Conservation (phyloP, 2,888 invertebrate genomes). For the Dicycla oo region DNA sequence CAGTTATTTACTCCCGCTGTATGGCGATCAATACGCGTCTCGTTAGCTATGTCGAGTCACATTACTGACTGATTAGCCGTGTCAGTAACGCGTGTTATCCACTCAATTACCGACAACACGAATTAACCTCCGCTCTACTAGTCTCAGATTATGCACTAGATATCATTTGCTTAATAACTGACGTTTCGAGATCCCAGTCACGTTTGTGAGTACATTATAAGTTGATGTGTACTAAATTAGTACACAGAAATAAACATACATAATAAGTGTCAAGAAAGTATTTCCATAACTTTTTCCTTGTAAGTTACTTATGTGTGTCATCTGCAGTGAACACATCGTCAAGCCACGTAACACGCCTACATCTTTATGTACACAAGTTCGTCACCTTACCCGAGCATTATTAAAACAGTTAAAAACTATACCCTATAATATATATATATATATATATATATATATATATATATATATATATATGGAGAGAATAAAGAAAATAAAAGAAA, state of each 20-base stretch:
- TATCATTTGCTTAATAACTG: slow-evolving; percentile 51
- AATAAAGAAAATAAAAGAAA: too few relatives aligned
- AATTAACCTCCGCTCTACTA: slow-evolving; percentile 69
- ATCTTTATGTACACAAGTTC: neutral
- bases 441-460: too few relatives aligned
- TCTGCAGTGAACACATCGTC: slow-evolving; percentile 13
- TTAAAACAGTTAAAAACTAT: neutral
- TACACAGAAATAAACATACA: neutral
- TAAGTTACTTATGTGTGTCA: slow-evolving; percentile 2
- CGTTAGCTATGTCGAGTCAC: slow-evolving; percentile 68
- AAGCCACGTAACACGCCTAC: slow-evolving; percentile 6
- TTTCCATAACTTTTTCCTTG: slow-evolving; percentile 33
- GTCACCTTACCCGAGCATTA: neutral
- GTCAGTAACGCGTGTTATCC: slow-evolving; percentile 78
- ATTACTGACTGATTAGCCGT: slow-evolving; percentile 81
- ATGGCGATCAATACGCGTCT: slow-evolving; percentile 67
- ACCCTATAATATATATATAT: too few relatives aligned
- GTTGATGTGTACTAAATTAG: neutral
- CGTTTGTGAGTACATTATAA: slow-evolving; percentile 32
- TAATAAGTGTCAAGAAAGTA: slow-evolving; percentile 22
- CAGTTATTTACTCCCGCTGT: slow-evolving; percentile 45
- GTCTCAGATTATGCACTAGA: slow-evolving; percentile 58
- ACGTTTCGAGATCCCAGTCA: slow-evolving; percentile 19
- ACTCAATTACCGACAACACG: slow-evolving; percentile 80
- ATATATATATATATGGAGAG: too few relatives aligned